Evolutionary conservation across 2,888 invertebrate genomes (phyloP), one percentile per base, ranked within the genome.

Genomic region (Drosophila mayaguana): DNA sequence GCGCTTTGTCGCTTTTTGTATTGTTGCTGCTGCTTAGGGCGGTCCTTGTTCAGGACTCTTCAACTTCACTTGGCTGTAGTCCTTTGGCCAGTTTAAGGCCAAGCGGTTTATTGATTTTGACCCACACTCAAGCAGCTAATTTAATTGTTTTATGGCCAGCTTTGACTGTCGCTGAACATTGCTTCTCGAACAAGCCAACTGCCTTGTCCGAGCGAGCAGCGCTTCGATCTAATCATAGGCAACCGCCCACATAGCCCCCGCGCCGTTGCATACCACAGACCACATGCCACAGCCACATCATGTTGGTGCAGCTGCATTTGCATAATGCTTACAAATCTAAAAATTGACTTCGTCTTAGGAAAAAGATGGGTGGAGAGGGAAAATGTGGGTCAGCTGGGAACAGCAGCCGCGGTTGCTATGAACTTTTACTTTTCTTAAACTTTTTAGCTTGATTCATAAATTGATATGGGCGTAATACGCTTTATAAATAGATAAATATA

Each of bases 331-430:
- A 18, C 40, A 55, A 51, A 54, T 34, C 32, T 2, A 55, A 46
- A 53, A 53, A 55, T 40, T 22, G 18, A 34, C 18, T 45, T 36
- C 45, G 22, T 57, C 36, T 32, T 18, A 20, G 48, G 18, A 36
- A 34, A 71, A 65, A 57, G 48, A 50, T 57, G 20, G 40, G 1
- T 57, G 42, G 55, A 12, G 40, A 55, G 36, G n/a, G 28, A 60
- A 60, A 50, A 76, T 75, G 66, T 86, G 63, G 82, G 89, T 89
- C 88, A 87, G n/a, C 46, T 79, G 55, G 82, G 88, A 65, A 63
- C 81, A 68, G 81, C 79, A 87, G 72, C 72, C 56, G 55, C 11
- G 8, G 16, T 9, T n/a, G 12, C 53, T 50, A 46, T 61, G 63
- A 80, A 75, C 84, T 88, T 88, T 88, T 83, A 86, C 80, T 82